Conservation (phyloP, 2,113 vertebrate genomes). For the Riparia riparia region DNA sequence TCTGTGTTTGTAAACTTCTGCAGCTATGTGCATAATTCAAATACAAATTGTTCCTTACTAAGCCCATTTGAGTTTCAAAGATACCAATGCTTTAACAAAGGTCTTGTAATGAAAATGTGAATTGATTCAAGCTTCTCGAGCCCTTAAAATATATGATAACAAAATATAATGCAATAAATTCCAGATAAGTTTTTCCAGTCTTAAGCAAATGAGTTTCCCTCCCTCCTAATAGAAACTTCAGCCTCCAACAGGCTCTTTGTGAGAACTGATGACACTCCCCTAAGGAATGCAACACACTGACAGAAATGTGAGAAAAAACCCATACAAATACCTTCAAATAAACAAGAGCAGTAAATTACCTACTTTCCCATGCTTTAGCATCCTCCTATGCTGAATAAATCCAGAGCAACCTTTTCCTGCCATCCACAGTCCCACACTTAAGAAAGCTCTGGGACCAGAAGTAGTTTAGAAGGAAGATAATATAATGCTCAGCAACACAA, state of each 20-base stretch:
- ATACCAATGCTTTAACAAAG: neutral
- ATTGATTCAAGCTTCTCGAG: neutral
- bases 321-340: neutral
- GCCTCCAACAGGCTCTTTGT: neutral
- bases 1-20: neutral
- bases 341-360: neutral
- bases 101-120: neutral
- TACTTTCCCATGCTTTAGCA: neutral
- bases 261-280: neutral
- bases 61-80: neutral
- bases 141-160: neutral
- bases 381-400: neutral
- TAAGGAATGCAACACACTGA: neutral
- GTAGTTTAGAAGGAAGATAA: neutral
- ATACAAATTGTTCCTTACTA: neutral
- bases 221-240: neutral
- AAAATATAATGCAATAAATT: slow-evolving; percentile 18
- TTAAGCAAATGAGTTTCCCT: neutral
- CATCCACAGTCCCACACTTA: neutral
- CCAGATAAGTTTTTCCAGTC: neutral
- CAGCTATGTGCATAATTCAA: neutral
- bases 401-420: neutral
- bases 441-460: neutral
- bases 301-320: neutral
- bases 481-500: neutral